Percentiles rank a stretch among this genome's conserved stretches.
Conservation (phyloP, 1,140 invertebrate species). For the Limonius californicus region DNA sequence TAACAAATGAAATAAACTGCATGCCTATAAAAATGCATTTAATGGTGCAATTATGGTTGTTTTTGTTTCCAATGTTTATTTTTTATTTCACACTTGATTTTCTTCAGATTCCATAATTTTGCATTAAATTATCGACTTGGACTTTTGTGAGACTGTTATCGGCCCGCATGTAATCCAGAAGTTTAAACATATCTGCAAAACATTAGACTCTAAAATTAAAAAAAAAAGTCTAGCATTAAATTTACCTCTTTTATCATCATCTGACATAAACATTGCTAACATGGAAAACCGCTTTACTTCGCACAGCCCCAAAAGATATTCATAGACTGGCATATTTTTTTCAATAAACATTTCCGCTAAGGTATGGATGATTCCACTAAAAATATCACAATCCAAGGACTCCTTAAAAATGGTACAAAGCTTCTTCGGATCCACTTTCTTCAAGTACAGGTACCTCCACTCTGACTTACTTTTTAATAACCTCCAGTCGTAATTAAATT, state of each 20-base stretch:
- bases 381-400: conserved; percentile 35
- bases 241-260: conserved; percentile 35
- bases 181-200: too few relatives aligned
- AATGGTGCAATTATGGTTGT: too few relatives aligned
- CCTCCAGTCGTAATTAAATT: conserved; percentile 37
- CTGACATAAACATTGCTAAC: conserved; percentile 37
- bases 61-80: too few relatives aligned
- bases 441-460: conserved; percentile 34
- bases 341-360: conserved; percentile 31
- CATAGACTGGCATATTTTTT: conserved; percentile 25
- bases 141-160: too few relatives aligned
- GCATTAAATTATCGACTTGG: too few relatives aligned
- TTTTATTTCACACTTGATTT: too few relatives aligned
- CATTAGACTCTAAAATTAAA: too few relatives aligned
- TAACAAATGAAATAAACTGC: too few relatives aligned
- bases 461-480: conserved; percentile 27
- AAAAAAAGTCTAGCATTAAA: too few relatives aligned
- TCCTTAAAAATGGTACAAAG: conserved; percentile 38
- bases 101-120: too few relatives aligned
- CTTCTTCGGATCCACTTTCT: conserved; percentile 31
- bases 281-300: conserved; percentile 38
- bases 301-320: conserved; percentile 30
- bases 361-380: conserved; percentile 38
- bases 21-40: too few relatives aligned
- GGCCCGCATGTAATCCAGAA: too few relatives aligned